These are phyloP conservation scores for Dromiciops gliroides DNA, from an alignment of 2,113 vertebrate species.

Conservation along the genomic window DNA sequence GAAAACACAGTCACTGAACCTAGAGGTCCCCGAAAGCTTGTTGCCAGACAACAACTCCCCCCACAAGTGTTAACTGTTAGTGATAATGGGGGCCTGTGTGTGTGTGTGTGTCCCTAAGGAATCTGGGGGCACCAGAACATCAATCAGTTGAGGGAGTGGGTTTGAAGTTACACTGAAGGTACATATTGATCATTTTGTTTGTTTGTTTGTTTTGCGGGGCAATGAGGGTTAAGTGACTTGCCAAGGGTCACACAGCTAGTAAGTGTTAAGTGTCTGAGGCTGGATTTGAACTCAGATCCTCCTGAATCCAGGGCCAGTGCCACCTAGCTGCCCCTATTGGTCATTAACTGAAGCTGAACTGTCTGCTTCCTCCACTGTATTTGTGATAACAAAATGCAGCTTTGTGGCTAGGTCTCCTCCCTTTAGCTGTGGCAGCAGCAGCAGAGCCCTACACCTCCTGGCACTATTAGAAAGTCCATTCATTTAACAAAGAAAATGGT, in stretches of 20 bases:
- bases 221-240: no score
- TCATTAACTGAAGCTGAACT: background rate
- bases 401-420: background rate
- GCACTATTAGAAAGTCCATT: background rate
- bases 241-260: no score
- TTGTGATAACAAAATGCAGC: background rate
- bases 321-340: no score
- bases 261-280: no score
- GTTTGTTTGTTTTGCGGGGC: no score
- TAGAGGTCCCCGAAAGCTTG: background rate
- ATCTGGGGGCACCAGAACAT: background rate
- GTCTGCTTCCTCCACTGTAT: background rate
- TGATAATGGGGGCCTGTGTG: background rate
- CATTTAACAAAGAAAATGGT: background rate
- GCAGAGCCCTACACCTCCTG: background rate
- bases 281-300: no score
- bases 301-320: no score
- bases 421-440: background rate
- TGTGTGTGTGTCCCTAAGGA: no score
- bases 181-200: no score
- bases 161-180: no score
- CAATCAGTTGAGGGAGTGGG: background rate
- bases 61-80: background rate
- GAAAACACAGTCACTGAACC: background rate
- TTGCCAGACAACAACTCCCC: background rate